Conservation (phyloP, 2,888 invertebrate species). For the Spilarctia lutea region DNA sequence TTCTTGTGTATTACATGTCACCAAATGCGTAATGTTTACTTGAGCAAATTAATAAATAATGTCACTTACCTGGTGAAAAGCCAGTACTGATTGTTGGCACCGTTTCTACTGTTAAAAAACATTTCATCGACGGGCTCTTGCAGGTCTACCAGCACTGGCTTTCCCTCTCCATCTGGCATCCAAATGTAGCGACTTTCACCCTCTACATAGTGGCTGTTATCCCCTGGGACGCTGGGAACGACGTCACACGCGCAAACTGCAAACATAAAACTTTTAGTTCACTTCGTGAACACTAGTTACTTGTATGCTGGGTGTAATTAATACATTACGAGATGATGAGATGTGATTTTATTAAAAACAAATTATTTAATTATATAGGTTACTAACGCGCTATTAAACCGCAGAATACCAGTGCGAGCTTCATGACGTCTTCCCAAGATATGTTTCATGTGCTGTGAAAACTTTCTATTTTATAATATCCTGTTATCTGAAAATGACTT, state of each 20-base stretch:
- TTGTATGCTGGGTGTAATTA: too few species aligned
- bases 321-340: too few species aligned
- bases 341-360: too few species aligned
- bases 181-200: constrained; percentile 65
- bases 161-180: constrained; percentile 63
- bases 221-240: constrained; percentile 52
- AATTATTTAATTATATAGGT: too few species aligned
- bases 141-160: constrained; percentile 59
- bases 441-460: neutral
- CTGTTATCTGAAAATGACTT: neutral
- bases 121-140: constrained; percentile 50
- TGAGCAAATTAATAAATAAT: too few species aligned
- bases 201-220: constrained; percentile 62
- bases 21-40: too few species aligned
- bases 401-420: neutral
- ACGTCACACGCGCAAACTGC: constrained; percentile 34
- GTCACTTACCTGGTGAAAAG: constrained; percentile 52
- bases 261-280: neutral
- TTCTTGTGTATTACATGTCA: too few species aligned
- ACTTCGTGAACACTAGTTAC: too few species aligned
- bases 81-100: constrained; percentile 61
- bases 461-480: neutral
- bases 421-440: neutral
- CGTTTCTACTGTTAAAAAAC: constrained; percentile 43
- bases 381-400: constrained; percentile 11